Evolutionary conservation across 2,888 invertebrate species (phyloP).

Genomic region (Nephrotoma appendiculata): DNA sequence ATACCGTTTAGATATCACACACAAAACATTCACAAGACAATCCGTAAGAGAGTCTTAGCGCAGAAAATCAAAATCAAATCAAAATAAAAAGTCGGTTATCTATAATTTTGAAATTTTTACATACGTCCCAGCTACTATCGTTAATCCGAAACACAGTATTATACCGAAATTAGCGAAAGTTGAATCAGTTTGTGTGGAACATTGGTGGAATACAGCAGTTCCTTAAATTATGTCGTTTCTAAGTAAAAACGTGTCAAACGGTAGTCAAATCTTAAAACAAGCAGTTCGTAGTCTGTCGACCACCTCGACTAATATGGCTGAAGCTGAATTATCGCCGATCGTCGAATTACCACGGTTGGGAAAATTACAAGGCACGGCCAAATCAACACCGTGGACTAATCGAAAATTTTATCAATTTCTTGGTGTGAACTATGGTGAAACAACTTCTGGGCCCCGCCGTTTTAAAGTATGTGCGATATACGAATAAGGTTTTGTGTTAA

Average conservation of each 20-base stretch:
- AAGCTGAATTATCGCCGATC: constrained; percentile 11
- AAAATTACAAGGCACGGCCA: constrained; percentile 20
- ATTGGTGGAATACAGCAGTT: not conserved
- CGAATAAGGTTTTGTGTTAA: not conserved
- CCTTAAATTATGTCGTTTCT: not conserved
- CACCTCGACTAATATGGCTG: not conserved
- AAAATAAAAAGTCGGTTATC: not conserved
- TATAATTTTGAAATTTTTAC: not conserved
- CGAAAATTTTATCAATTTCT: constrained; percentile 25
- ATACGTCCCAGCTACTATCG: not conserved
- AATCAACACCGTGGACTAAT: constrained; percentile 22
- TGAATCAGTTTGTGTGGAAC: not conserved
- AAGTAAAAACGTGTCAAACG: not conserved
- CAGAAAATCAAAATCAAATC: not conserved
- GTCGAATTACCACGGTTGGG: constrained; percentile 22
- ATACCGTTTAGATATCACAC: not conserved
- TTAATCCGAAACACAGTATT: not conserved
- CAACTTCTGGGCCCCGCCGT: constrained; percentile 21
- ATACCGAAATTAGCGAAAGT: not conserved
- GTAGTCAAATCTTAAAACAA: not conserved
- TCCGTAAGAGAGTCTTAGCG: not conserved
- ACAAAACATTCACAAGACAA: not conserved
- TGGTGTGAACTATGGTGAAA: constrained; percentile 28
- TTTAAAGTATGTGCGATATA: constrained; percentile 21
- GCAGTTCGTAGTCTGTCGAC: not conserved